Base-by-base conservation (phyloP, 2,888 invertebrate species). In the Drosophila ezoana region DNA sequence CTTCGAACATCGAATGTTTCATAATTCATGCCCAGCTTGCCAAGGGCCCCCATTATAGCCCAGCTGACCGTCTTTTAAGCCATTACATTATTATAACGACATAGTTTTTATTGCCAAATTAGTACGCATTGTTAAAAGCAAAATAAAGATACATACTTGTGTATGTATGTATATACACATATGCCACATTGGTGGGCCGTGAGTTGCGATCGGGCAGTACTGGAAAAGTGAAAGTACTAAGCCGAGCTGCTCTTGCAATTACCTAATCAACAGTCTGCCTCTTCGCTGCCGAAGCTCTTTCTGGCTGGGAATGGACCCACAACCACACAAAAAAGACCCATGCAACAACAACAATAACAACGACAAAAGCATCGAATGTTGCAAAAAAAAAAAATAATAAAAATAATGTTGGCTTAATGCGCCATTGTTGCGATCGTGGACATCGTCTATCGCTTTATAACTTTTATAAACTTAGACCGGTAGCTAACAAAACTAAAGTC, bases 341-440 rank as follows among this genome's bases (percentile, higher is more conserved):
- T 40, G 48, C 18, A 20, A 20, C 20, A 20, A 4, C 49, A 67
- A 28, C 43, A 47, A 20, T 40, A 47, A 28, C 38, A 67, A 40
- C 51, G 20, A 41, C 60, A 69, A 65, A 64, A 51, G 45, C 54
- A 61, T 49, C 44, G 40, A 62, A 76, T 56, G 56, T 65, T 74
- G 62, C 62, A 68, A 72, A 65, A 28, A 59, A 53, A 37, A 62
- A 52, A 52, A 60, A 53, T 49, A 49, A 38, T 48, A 60, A 78
- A 72, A 62, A 64, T 66, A 80, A 71, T 54, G 60, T 65, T 54
- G 45, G 41, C 65, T 69, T 89, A 79, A 83, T 83, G 82, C 66
- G 59, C 79, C 76, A 89, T 89, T 83, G 82, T 83, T 83, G 89
- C 86, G 84, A 84, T 68, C 41, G 48, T 37, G 63, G 43, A 67